A percentile compares a stretch with the other conserved stretches of the same genome.
These are phyloP conservation scores for Odontamblyopus rebecca DNA, from an alignment of 2,797 vertebrate species.

Conservation along the genomic window DNA sequence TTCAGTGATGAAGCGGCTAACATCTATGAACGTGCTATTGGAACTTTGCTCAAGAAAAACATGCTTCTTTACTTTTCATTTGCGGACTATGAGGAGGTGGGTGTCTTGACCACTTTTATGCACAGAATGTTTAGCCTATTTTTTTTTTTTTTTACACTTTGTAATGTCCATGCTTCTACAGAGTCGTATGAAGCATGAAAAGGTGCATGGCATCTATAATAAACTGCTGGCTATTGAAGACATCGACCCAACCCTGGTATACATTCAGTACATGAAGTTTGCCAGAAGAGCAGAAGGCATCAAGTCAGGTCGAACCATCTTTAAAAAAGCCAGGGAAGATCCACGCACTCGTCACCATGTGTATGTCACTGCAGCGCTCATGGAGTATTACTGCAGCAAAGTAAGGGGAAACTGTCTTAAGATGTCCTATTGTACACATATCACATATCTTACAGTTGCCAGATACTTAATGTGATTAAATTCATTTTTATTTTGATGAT, in stretches of 20 bases:
- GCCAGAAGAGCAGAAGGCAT: slow-evolving; percentile 97
- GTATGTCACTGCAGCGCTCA: slow-evolving; percentile 95
- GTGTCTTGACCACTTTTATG: slow-evolving; percentile 19
- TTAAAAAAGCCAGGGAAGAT: slow-evolving; percentile 98
- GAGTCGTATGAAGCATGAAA: slow-evolving; percentile 99
- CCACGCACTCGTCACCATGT: slow-evolving; percentile 94
- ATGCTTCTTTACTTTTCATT: slow-evolving; percentile 99
- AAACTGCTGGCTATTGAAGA: slow-evolving; percentile 77
- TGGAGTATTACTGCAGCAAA: slow-evolving; percentile 99
- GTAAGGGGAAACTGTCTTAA: slow-evolving; percentile 59
- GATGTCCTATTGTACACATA: neutral
- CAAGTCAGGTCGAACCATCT: slow-evolving; percentile 95
- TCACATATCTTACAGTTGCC: neutral
- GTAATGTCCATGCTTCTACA: slow-evolving; percentile 49
- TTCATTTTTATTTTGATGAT: neutral
- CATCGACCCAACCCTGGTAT: slow-evolving; percentile 84
- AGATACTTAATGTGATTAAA: neutral
- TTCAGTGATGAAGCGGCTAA: slow-evolving; percentile 99
- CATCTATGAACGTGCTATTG: slow-evolving; percentile 98
- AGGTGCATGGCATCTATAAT: slow-evolving; percentile 97
- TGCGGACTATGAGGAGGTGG: slow-evolving; percentile 98
- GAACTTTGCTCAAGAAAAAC: slow-evolving; percentile 97
- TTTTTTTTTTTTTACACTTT: neutral
- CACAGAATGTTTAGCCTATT: neutral
- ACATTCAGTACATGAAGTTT: slow-evolving; percentile 99